These are phyloP conservation scores for Scomberomorus guttatus DNA, from an alignment of 2,797 vertebrate genomes.

Conservation along the genomic window DNA sequence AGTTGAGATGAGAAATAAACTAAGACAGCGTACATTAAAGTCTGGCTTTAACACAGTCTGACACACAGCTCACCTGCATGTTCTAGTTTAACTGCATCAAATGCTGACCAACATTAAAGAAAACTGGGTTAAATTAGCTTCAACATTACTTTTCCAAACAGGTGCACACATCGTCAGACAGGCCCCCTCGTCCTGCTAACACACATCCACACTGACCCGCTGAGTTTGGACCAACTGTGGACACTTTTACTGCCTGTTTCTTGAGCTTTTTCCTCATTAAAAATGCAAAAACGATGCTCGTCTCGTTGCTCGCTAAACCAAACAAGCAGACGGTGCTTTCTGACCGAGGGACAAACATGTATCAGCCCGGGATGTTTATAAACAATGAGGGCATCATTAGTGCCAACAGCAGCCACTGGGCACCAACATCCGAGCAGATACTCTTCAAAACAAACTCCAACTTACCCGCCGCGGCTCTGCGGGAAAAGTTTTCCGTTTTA, in stretches of 20 bases:
- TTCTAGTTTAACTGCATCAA: not conserved
- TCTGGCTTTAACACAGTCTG: not conserved
- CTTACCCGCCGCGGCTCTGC: not conserved
- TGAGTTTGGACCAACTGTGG: slow-evolving; percentile 16
- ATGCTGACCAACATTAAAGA: not conserved
- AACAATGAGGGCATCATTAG: slow-evolving; percentile 66
- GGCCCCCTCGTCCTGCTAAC: slow-evolving; percentile 5
- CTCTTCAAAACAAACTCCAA: slow-evolving; percentile 48
- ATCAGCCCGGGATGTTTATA: slow-evolving; percentile 68
- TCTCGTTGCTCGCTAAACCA: not conserved
- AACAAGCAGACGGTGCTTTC: not conserved
- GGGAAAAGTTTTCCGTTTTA: not conserved
- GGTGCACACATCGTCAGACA: slow-evolving; percentile 47
- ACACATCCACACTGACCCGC: not conserved
- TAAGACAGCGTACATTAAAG: not conserved
- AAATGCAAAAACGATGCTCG: fast-evolving
- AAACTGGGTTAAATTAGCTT: not conserved
- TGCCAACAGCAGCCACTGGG: slow-evolving; percentile 6
- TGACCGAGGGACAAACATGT: not conserved
- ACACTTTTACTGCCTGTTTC: not conserved
- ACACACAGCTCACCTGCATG: not conserved
- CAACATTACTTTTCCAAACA: slow-evolving; percentile 33
- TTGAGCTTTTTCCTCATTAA: fast-evolving
- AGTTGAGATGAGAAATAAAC: not conserved
- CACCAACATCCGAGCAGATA: slow-evolving; percentile 15